Evolutionary conservation across 2,888 invertebrate genomes (phyloP).

Genomic region (Crematogaster levior): DNA sequence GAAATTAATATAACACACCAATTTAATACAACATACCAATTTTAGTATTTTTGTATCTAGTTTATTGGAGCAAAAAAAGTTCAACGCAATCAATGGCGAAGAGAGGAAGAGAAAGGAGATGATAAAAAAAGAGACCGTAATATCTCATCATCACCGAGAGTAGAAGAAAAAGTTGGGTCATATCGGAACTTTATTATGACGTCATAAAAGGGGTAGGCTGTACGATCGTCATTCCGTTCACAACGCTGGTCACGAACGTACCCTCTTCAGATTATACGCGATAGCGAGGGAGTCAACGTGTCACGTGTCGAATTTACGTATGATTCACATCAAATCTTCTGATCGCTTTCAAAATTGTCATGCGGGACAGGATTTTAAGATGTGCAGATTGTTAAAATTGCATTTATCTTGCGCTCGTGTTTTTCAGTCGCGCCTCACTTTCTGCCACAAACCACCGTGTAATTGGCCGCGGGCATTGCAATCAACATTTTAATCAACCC

Average conservation of each 20-base stretch:
- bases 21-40: too few species aligned
- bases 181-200: conserved; percentile 69
- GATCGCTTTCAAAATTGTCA: conserved; percentile 39
- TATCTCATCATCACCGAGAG: conserved; percentile 46
- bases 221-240: conserved; percentile 57
- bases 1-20: conserved; percentile 2
- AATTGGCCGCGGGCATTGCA: conserved; percentile 35
- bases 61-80: background rate
- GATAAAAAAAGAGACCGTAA: conserved; percentile 4
- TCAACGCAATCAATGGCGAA: background rate
- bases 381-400: conserved; percentile 25
- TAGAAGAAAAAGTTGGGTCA: conserved; percentile 32
- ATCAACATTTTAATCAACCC: conserved; percentile 50
- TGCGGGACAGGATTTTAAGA: conserved; percentile 24
- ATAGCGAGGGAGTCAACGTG: conserved; percentile 53
- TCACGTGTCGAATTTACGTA: conserved; percentile 64
- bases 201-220: conserved; percentile 68
- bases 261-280: conserved; percentile 46
- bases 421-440: conserved; percentile 6
- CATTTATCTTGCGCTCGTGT: conserved; percentile 19
- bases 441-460: conserved; percentile 17
- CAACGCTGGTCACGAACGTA: conserved; percentile 67
- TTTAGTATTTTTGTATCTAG: background rate
- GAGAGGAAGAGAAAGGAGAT: background rate
- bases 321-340: conserved; percentile 48